Evolutionary conservation across 2,888 invertebrate species (phyloP), one percentile per base, ranked within the genome.

Genomic region (Spodoptera picta): DNA sequence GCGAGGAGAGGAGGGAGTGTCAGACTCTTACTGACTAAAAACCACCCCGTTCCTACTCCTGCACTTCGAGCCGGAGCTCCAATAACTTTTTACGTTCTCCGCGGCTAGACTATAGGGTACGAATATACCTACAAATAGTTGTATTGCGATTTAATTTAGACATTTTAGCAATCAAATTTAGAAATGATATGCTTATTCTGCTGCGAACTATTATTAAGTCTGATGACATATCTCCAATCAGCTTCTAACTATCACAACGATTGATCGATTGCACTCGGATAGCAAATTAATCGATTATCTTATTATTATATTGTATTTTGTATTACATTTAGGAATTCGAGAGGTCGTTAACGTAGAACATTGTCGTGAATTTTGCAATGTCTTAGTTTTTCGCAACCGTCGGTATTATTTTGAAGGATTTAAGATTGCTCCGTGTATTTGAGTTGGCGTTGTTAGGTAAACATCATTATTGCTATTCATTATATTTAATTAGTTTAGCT

Each of bases 331-430:
- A 67, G 60, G 64, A 60, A 67, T 67, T 73, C 51, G 61, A 67
- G 65, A 65, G 63, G 58, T 65, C 47, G 64, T 79, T 66, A 65
- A 64, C 64, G 67, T 65, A 52, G 68, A 56, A 59, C 50, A 59
- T 66, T 75, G 69, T 80, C 66, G 66, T 73, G 69, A 24, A 49
- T 73, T 68, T 76, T 64, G 80, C 69, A 79, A 78, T 60, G 62
- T 50, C 49, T 59, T 45, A 55, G 57, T 55, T 66, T 80, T 80
- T 72, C 77, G 74, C 67, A 80, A 80, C 59, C 12, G 41, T 14
- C 48, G 10, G 61, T 62, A 71, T 65, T 65, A 74, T 78, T 71
- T 68, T 65, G 60, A 75, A 58, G 56, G 67, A 68, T 77, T 63
- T 53, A 24, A 58, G 61, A 60, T 27, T 56, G 51, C 59, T 44